phyloP scores from a whole-genome alignment of 2,797 vertebrate genomes.

The Delichon dasypus region DNA sequence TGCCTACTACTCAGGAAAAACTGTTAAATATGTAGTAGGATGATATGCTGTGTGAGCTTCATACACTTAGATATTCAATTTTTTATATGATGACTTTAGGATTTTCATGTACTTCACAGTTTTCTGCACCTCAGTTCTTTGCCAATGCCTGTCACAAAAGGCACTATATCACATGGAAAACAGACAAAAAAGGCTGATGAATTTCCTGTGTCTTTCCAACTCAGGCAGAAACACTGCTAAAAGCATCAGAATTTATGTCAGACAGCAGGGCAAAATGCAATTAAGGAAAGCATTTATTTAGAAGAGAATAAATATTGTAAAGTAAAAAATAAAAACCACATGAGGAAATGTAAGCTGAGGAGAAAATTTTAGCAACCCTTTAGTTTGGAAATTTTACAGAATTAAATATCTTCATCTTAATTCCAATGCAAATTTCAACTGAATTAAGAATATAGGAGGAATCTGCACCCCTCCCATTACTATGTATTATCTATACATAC shows the following conservation, averaged over 20 bases:
- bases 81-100: slow-evolving; percentile 33
- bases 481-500: background rate
- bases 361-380: background rate
- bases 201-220: background rate
- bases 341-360: background rate
- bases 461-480: background rate
- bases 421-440: background rate
- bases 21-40: slow-evolving; percentile 56
- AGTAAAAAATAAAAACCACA: background rate
- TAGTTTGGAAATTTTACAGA: background rate
- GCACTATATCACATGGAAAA: background rate
- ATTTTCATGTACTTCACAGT: slow-evolving; percentile 60
- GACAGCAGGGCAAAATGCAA: background rate
- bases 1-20: slow-evolving; percentile 26
- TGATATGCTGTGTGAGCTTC: slow-evolving; percentile 30
- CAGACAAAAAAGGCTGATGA: background rate
- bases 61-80: slow-evolving; percentile 26
- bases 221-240: background rate
- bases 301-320: background rate
- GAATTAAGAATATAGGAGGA: background rate
- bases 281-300: background rate
- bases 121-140: slow-evolving; percentile 19
- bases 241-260: background rate
- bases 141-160: slow-evolving; percentile 16
- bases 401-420: background rate